Evolutionary conservation across 2,113 vertebrate genomes (phyloP).

Genomic region (Leucoraja erinaceus): DNA sequence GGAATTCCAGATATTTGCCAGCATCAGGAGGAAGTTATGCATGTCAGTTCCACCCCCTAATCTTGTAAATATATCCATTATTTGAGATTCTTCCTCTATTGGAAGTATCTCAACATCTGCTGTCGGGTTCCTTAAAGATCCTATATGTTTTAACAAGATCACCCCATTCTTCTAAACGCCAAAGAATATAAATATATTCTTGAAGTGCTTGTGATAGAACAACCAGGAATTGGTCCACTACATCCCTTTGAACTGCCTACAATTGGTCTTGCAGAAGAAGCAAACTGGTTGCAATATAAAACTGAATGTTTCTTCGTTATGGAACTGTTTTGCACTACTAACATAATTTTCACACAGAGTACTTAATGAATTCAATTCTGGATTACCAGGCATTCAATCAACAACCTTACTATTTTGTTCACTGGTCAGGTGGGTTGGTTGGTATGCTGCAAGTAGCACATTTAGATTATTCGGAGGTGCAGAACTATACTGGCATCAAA

Average conservation of each 20-base stretch:
- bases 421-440: too few relatives aligned
- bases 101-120: too few relatives aligned
- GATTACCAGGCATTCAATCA: background rate
- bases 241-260: too few relatives aligned
- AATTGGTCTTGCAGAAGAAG: background rate
- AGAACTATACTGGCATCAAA: background rate
- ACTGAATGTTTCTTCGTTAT: background rate
- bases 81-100: too few relatives aligned
- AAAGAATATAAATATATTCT: too few relatives aligned
- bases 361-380: background rate
- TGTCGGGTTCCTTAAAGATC: background rate
- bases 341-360: background rate
- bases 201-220: too few relatives aligned
- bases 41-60: background rate
- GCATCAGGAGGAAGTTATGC: background rate
- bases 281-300: background rate
- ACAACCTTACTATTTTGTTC: background rate
- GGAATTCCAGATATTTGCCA: background rate
- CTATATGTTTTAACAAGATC: too few relatives aligned
- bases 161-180: too few relatives aligned
- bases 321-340: background rate
- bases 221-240: too few relatives aligned
- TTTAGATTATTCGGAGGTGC: background rate
- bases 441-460: background rate
- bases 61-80: too few relatives aligned